A percentile compares a stretch with the other conserved stretches of the same genome.
These are phyloP conservation scores for Crocallis elinguaria DNA, from an alignment of 2,888 invertebrate genomes.

Conservation along the genomic window DNA sequence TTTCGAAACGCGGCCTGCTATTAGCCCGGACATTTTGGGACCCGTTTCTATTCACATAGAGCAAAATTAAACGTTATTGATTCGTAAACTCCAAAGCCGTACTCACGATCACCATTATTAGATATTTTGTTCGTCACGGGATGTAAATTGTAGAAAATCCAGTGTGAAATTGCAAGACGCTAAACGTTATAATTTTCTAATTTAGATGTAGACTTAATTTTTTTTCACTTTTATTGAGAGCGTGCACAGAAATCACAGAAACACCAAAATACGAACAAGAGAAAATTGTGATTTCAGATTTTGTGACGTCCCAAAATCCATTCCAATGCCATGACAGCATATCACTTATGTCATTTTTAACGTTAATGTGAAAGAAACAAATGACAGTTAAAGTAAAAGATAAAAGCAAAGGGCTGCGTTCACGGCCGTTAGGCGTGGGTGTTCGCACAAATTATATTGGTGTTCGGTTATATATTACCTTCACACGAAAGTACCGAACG, in stretches of 20 bases:
- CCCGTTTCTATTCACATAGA: conserved; percentile 42
- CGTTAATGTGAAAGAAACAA: no score
- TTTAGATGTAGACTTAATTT: conserved; percentile 37
- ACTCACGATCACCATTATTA: conserved; percentile 64
- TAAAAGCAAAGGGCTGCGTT: no score
- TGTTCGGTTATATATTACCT: no score
- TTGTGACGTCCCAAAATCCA: not conserved
- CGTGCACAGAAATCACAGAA: conserved; percentile 53
- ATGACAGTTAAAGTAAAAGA: no score
- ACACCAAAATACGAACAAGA: conserved; percentile 40
- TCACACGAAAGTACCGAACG: no score
- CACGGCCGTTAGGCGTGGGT: no score
- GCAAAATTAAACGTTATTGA: conserved; percentile 50
- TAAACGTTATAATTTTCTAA: conserved; percentile 18
- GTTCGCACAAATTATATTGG: no score
- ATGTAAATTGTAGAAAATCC: conserved; percentile 20
- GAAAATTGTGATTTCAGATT: no score
- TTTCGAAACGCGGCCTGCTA: conserved; percentile 74
- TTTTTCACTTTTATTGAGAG: conserved; percentile 32
- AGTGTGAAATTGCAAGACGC: not conserved
- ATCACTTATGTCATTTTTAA: no score
- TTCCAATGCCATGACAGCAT: conserved; percentile 39
- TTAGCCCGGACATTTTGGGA: conserved; percentile 70
- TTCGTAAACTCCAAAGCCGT: conserved; percentile 55
- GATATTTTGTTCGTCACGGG: conserved; percentile 49